Conservation (phyloP, 2,888 invertebrate genomes). For the Oxyteleia sp. region DNA sequence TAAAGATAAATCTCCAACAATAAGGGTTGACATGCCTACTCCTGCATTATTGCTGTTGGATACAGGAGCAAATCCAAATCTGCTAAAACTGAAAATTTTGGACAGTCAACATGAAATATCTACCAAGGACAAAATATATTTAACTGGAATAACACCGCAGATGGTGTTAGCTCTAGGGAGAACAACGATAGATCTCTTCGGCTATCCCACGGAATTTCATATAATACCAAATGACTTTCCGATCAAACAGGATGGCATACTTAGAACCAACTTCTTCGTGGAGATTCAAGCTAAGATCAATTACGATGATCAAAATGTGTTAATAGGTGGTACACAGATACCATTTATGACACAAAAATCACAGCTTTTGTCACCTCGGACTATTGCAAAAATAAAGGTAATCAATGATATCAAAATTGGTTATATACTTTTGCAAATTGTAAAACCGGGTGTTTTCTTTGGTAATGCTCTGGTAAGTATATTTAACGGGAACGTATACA, state of each 20-base stretch:
- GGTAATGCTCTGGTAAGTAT: not conserved
- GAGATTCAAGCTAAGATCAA: not conserved
- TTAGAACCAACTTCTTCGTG: not conserved
- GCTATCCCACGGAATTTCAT: slow-evolving; percentile 1
- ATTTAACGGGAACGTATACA: not conserved
- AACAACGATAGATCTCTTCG: not conserved
- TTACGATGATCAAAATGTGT: not conserved
- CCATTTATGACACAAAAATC: not conserved
- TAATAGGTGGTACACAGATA: not conserved
- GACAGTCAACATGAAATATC: not conserved
- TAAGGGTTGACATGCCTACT: not conserved
- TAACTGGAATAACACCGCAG: not conserved
- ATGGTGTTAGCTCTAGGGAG: not conserved
- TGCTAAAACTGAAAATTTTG: not conserved
- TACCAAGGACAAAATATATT: not conserved
- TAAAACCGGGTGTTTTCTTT: slow-evolving; percentile 5
- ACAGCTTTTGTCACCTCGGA: not conserved
- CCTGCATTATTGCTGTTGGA: slow-evolving; percentile 6
- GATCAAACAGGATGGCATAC: slow-evolving; percentile 5
- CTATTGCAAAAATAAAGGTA: not conserved
- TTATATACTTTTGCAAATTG: not conserved
- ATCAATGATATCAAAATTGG: not conserved
- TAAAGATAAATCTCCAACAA: not conserved
- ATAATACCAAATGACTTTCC: slow-evolving; percentile 3
- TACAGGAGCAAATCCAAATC: slow-evolving; percentile 14